Conservation (phyloP, 2,888 invertebrate species). For the Rhamphomyia laevipes region DNA sequence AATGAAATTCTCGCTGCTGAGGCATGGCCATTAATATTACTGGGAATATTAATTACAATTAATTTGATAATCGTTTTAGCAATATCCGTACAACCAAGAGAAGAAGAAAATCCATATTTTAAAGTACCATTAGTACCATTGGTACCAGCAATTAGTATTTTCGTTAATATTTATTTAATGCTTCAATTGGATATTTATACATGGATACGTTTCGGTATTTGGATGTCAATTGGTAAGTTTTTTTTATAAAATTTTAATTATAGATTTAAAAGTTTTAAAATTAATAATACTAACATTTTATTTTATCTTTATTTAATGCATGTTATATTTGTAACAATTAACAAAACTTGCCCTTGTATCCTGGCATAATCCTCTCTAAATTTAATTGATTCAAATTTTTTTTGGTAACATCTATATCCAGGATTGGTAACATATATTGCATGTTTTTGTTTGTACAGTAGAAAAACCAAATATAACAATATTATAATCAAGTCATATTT, state of each 20-base stretch:
- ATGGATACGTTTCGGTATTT: conserved; percentile 72
- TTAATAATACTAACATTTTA: not conserved
- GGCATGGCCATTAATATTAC: conserved; percentile 25
- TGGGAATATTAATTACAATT: conserved; percentile 20
- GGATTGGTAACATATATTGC: conserved; percentile 30
- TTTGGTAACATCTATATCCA: conserved; percentile 10
- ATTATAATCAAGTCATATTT: not conserved
- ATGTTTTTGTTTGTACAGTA: conserved; percentile 29
- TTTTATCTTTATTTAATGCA: not conserved
- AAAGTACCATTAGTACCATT: conserved; percentile 77
- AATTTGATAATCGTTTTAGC: conserved; percentile 22
- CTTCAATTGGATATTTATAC: conserved; percentile 62
- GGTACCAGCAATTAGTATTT: conserved; percentile 68
- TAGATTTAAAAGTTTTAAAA: not conserved
- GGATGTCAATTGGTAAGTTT: conserved; percentile 66
- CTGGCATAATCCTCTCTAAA: not conserved
- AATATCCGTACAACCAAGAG: conserved; percentile 31
- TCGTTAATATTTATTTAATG: conserved; percentile 78
- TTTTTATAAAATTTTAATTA: not conserved
- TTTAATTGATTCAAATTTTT: not conserved
- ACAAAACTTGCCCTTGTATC: no score
- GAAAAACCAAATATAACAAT: conserved; percentile 6
- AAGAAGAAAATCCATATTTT: conserved; percentile 24
- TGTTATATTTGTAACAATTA: not conserved
- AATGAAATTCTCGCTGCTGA: conserved; percentile 21